These are phyloP conservation scores for Caenorhabditis doughertyi DNA, from an alignment of 2,888 invertebrate genomes.

Conservation along the genomic window DNA sequence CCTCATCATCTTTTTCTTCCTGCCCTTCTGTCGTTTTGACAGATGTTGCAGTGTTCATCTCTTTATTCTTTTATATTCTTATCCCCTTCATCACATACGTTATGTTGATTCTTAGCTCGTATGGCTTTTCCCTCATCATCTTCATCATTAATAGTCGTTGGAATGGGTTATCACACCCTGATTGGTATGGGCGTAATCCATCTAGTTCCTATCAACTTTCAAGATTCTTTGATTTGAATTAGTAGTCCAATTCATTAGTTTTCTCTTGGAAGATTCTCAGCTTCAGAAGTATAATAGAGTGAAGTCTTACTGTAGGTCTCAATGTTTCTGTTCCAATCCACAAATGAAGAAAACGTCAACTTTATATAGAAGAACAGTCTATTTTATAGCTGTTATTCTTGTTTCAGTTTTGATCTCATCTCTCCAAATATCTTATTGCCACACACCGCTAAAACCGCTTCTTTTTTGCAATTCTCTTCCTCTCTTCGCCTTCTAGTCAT, in stretches of 20 bases:
- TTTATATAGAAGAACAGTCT: constrained; percentile 3
- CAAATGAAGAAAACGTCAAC: neutral
- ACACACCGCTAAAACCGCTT: constrained; percentile 41
- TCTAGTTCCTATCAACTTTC: neutral
- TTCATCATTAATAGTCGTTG: neutral
- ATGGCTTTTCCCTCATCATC: neutral
- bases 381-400: constrained; percentile 39
- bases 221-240: constrained; percentile 1
- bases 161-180: neutral
- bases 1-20: constrained; percentile 11
- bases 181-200: neutral
- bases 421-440: constrained; percentile 28
- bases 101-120: neutral
- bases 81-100: constrained; percentile 4
- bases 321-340: neutral
- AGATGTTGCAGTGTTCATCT: constrained; percentile 39
- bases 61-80: neutral
- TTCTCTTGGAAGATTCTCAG: no score
- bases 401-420: constrained; percentile 44
- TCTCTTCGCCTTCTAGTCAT: neutral
- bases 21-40: constrained; percentile 36
- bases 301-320: no score
- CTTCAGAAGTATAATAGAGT: no score
- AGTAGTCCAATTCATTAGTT: no score
- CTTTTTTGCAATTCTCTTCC: constrained; percentile 1